Evolutionary conservation across 30 jellyfish, hydroid and myxozoan genomes (phyloP), one percentile per base, ranked within the genome.

Genomic region (Mastigias papua): DNA sequence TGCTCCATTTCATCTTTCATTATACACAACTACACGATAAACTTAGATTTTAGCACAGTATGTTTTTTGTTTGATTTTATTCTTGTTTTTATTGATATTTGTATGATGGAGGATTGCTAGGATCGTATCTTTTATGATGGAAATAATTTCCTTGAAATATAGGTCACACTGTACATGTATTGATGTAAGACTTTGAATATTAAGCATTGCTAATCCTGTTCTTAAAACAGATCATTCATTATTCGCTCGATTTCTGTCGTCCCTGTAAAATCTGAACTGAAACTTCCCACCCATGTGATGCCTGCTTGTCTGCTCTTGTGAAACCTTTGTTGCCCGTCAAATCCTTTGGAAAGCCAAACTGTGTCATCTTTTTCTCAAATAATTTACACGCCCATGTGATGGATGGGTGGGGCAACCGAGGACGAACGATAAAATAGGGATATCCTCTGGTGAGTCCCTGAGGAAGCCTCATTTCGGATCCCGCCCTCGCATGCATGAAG

Each of bases 101-200:
- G 60, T 78, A 78, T 62, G 78, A 33, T 76, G 70, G 50, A 78
- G 35, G 69, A 33, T 20, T 77, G 35, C 22, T 28, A 58, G 22
- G 62, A 61, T 29, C 35, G 22, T 62, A 42, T 58, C 65, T 62
- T 62, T 78, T 58, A 78, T 78, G 88, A 62, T 54, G 88, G 88
- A 78, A 51, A 78, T 51, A 72, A 78, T 78, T 78, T 78, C 88
- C 88, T 35, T 78, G 88, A 78, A 78, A 58, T 78, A 49, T 78
- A 54, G 88, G 33, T 54, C 88, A 32, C 75, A 37, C 78, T 78
- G 88, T 78, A 78, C 75, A 78, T 61, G 88, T 78, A 78, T 23
- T 60, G 78, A 49, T 22, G 79, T 23, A 58, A 74, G 54, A 54
- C 34, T 73, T 58, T 78, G 78, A 35, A 76, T 48, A 23, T 76